Percentiles rank a stretch among this genome's conserved stretches.
Evolutionary conservation across 2,797 vertebrate species (phyloP).

Genomic region (Heliangelus exortis): DNA sequence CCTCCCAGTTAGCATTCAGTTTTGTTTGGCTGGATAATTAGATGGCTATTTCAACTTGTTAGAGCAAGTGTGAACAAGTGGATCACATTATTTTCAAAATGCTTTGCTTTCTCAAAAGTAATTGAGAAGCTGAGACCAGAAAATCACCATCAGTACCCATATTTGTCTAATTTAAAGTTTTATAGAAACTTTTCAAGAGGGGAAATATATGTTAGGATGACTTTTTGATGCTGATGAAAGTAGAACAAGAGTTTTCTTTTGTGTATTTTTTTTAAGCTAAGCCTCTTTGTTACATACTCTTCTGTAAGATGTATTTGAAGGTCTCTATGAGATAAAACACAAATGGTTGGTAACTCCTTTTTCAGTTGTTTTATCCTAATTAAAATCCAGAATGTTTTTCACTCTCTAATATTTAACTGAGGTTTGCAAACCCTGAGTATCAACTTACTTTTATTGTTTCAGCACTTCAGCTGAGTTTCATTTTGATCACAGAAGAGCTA

Average conservation of each 20-base stretch:
- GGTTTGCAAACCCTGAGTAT: conserved; percentile 46
- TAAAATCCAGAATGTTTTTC: conserved; percentile 64
- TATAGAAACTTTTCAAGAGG: not conserved
- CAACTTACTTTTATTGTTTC: conserved; percentile 70
- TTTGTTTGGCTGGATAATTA: conserved; percentile 62
- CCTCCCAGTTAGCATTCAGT: conserved; percentile 15
- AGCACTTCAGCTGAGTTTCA: conserved; percentile 51
- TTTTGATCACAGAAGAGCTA: conserved; percentile 51
- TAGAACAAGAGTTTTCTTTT: not conserved
- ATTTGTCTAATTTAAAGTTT: conserved; percentile 49
- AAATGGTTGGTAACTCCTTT: conserved; percentile 15
- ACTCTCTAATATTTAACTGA: conserved; percentile 58
- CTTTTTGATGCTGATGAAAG: not conserved
- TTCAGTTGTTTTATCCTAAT: conserved; percentile 60
- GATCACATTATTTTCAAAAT: conserved; percentile 61
- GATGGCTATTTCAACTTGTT: conserved; percentile 34
- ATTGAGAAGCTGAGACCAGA: conserved; percentile 51
- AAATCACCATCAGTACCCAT: not conserved
- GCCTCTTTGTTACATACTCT: not conserved
- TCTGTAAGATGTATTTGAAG: not conserved
- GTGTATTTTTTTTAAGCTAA: not conserved
- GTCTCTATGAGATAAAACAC: not conserved
- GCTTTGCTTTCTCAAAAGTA: conserved; percentile 52
- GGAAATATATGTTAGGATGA: not conserved
- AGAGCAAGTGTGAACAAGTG: conserved; percentile 50